Evolutionary conservation across 2,113 vertebrate genomes (phyloP), one percentile per base, ranked within the genome.

Genomic region (Monopterus albus): DNA sequence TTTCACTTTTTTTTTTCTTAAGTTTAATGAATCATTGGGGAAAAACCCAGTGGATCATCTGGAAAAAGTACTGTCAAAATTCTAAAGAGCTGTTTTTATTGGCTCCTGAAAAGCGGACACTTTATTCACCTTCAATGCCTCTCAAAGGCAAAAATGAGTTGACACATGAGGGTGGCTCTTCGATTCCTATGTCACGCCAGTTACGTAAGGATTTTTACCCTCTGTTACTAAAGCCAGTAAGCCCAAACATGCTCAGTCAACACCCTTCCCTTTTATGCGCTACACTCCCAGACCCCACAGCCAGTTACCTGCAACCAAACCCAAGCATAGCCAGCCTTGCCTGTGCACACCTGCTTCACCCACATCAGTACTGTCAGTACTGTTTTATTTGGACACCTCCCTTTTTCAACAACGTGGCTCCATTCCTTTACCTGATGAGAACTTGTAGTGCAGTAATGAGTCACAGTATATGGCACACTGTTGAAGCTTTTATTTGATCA

Each of bases 361-460:
- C 15, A 21, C 23, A 59, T 25, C n/a, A 31, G 9, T 18, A 0
- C 7, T 23, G 15, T n/a, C n/a, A n/a, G n/a, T n/a, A n/a, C 14
- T 55, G 33, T 33, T 79, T 40, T 66, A 14, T 76, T 72, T 58
- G 75, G 65, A 18, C 56, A 1, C 83, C 80, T 82, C 85, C 86
- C 86, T 88, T 82, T 69, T 35, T 72, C 23, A 88, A 89, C 78
- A 89, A 26, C 70, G 45, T 2, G 2, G 11, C 60, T 57, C n/a
- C 53, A 51, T 64, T 62, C 59, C 38, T 66, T 40, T 65, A 36
- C 31, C n/a, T 25, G 17, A 38, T 45, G 50, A 29, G 26, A 83
- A 78, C 45, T 31, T 13, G 20, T 26, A 39, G 42, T 53, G 8
- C 66, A 59, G 5, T 18, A 29, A 40, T 63, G 52, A 52, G 31